Base-by-base conservation (phyloP, 2,888 invertebrate genomes). In the Eristalis intricaria region DNA sequence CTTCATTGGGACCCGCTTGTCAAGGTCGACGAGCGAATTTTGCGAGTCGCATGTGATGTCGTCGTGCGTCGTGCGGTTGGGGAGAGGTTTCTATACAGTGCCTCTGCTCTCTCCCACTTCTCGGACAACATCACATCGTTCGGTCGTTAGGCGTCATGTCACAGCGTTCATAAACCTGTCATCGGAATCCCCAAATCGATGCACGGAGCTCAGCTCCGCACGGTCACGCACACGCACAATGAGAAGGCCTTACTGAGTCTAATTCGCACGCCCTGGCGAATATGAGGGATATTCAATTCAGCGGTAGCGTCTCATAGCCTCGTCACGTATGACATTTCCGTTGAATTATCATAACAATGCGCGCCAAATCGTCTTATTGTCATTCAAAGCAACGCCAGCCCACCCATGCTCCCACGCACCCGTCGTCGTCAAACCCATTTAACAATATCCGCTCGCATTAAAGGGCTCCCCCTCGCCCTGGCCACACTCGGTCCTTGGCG, bases 321-420 rank as follows among this genome's bases (percentile, higher is more conserved):
- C 32, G 58, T 76, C 60, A 69, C 68, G 43, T 69, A 69, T 69
- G 75, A 56, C 23, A 29, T 58, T 58, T 22, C 19, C 29, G 35
- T 26, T 50, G 63, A 80, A 80, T 80, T 80, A 71, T 63, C 80
- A 74, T 69, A 80, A 80, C 80, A 80, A 80, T 80, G 63, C 50
- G 35, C 68, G 43, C 50, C 66, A 80, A 80, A 80, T 80, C 60
- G 50, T 38, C 68, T 68, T 61, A 80, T 80, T 80, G 73, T 73
- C 78, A 78, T 69, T 70, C 78, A 78, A 78, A 70, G 40, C 19
- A 35, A 65, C 43, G 19, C 35, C 4, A 58, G 26, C 22, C 13
- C 19, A 8, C n/a, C n/a, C 50, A 19, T n/a, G n/a, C n/a, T n/a
- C 26, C 26, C 26, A 26, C 58, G 22, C 32, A 8, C 8, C 1